Conservation (phyloP, 2,888 invertebrate species). For the Dione juno region DNA sequence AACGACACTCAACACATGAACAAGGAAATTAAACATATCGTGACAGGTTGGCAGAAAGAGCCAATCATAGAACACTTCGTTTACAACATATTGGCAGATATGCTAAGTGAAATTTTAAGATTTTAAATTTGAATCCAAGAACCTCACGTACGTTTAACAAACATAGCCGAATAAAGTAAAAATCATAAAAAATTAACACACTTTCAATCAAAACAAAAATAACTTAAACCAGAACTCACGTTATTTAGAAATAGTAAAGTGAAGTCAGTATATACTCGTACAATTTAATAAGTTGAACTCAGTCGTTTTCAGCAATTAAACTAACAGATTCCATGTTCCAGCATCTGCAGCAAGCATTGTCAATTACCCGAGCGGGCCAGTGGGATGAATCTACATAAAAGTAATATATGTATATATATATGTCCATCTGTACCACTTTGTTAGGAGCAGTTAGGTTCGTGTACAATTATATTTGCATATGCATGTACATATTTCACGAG, state of each 20-base stretch:
- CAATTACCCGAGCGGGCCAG: slow-evolving; percentile 34
- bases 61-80: too few relatives aligned
- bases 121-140: too few relatives aligned
- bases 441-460: slow-evolving; percentile 17
- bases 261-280: slow-evolving; percentile 33
- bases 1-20: too few relatives aligned
- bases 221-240: background rate
- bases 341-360: slow-evolving; percentile 37
- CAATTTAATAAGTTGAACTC: slow-evolving; percentile 34
- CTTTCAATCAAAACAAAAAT: slow-evolving; percentile 1
- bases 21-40: too few relatives aligned
- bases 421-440: slow-evolving; percentile 11
- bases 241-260: slow-evolving; percentile 10
- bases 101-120: too few relatives aligned
- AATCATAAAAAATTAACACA: background rate
- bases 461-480: slow-evolving; percentile 20
- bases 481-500: background rate
- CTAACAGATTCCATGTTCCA: slow-evolving; percentile 30
- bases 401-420: slow-evolving; percentile 31
- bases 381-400: slow-evolving; percentile 32
- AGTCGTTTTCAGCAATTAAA: slow-evolving; percentile 35
- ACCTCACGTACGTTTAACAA: too few relatives aligned
- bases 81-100: too few relatives aligned
- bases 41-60: too few relatives aligned
- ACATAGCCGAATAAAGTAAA: background rate